Evolutionary conservation across 2,797 vertebrate genomes (phyloP), one percentile per base, ranked within the genome.

Genomic region (Anisognathus igniventris): DNA sequence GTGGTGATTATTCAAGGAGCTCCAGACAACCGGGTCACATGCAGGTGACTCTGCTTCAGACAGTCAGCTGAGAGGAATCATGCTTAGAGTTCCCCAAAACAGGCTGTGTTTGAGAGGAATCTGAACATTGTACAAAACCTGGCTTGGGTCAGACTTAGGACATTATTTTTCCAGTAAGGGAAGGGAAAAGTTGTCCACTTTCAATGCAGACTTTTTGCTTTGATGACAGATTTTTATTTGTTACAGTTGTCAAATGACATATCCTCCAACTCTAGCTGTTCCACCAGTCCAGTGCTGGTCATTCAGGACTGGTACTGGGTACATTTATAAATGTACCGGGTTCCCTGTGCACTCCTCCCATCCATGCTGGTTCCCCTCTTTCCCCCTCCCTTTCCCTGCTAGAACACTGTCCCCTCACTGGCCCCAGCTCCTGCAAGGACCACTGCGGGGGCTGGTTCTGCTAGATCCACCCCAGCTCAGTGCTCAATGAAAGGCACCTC

Each of bases 71-170:
- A 61, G 42, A 68, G 58, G 42, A 68, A 24, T 65, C 35, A 4
- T 19, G 3, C 37, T 76, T 33, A 68, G 25, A 51, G 31, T 22
- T 53, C 64, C n/a, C 27, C 24, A 60, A 35, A 60, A 51, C 57
- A 90, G 88, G 79, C 86, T 77, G 24, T 87, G 91, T 80, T 77
- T 88, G 96, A 95, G 94, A 91, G 95, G 96, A 88, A 92, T 96
- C 86, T 95, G 96, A 97, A 96, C 97, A 97, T 97, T 97, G 97
- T 97, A 95, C 96, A 94, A 97, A 97, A 96, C 96, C 97, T 40
- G 94, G 73, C 80, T 89, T 94, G 77, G 94, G 86, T 96, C 97
- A 92, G 96, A 97, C 97, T 97, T 95, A 92, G 98, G 98, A 98
- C 94, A 97, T 98, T 98, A 92, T 91, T 94, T 95, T 96, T 83